phyloP scores from a whole-genome alignment of 2,113 vertebrate genomes.

The Pseudopodoces humilis region DNA sequence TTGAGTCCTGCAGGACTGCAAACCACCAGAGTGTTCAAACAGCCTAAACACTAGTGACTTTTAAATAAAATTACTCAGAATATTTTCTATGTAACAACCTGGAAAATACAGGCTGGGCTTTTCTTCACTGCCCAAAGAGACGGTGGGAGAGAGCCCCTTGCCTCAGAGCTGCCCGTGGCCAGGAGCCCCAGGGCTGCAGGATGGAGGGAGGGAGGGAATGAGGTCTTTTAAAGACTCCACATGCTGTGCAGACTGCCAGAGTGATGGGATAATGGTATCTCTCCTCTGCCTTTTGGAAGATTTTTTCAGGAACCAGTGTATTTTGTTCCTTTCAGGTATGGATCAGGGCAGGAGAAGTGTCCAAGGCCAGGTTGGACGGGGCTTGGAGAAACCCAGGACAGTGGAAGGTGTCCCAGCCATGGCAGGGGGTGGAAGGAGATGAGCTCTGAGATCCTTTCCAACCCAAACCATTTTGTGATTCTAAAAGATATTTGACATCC shows the following conservation, averaged over 20 bases:
- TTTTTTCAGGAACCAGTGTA: neutral
- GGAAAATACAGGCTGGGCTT: neutral
- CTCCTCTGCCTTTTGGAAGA: neutral
- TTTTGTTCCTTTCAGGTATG: neutral
- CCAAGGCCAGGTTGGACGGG: rapidly evolving
- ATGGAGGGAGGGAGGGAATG: neutral
- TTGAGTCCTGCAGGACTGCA: neutral
- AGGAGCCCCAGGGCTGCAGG: neutral
- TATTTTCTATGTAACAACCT: neutral
- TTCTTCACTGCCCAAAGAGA: neutral
- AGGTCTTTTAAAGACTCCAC: too few species aligned
- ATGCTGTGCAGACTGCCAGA: neutral
- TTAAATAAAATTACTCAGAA: neutral
- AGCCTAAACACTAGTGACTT: neutral
- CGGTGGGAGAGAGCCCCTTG: neutral
- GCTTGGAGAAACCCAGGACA: neutral
- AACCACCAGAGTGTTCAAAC: neutral
- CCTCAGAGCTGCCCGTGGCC: rapidly evolving
- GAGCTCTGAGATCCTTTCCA: neutral
- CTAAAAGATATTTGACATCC: neutral
- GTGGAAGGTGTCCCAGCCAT: neutral
- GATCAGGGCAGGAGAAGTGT: neutral
- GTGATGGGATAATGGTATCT: neutral
- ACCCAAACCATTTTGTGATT: neutral
- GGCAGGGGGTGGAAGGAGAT: neutral